Evolutionary conservation across 2,113 vertebrate species (phyloP), one percentile per base, ranked within the genome.

Genomic region (Pachyramphus minor): DNA sequence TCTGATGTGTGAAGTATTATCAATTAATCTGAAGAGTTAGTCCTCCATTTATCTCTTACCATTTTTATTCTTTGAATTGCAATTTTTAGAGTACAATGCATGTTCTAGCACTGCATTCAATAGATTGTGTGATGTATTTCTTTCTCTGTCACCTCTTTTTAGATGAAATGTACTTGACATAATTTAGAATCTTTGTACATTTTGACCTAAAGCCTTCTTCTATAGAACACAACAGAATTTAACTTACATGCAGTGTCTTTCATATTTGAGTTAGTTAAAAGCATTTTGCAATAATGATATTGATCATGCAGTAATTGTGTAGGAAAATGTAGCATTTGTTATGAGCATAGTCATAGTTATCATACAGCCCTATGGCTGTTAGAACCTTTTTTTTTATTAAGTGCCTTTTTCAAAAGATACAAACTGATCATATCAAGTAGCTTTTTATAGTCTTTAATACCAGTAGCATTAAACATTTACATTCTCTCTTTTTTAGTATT

Each of bases 1-100:
- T 74, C 58, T 95, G 45, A 45, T 79, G 62, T 90, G 25, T 42
- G 44, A 84, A 58, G 20, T 60, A 59, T 94, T 93, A 95, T 89
- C 94, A 96, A 85, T 96, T 95, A 94, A 93, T 92, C 94, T 91
- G 81, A 92, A 95, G 60, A 94, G 53, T 63, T 35, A 89, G 45
- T 71, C 13, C 58, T 84, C 76, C 82, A 42, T 90, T 95, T 93
- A 71, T 71, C 21, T 53, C 60, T 87, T 42, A 12, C 21, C 28
- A 30, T 77, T 90, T 62, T 83, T 2, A 0, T 37, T 86, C 84
- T 67, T 83, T 28, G 62, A 84, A 23, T 21, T 67, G 69, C 1
- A 11, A 41, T 77, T 84, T 89, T 84, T 55, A 41, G 39, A 93
- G 58, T 22, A 89, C 84, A 97, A 77, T 69, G 17, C 17, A 12